phyloP scores from a whole-genome alignment of 2,888 invertebrate species.

The Pammene aurita region DNA sequence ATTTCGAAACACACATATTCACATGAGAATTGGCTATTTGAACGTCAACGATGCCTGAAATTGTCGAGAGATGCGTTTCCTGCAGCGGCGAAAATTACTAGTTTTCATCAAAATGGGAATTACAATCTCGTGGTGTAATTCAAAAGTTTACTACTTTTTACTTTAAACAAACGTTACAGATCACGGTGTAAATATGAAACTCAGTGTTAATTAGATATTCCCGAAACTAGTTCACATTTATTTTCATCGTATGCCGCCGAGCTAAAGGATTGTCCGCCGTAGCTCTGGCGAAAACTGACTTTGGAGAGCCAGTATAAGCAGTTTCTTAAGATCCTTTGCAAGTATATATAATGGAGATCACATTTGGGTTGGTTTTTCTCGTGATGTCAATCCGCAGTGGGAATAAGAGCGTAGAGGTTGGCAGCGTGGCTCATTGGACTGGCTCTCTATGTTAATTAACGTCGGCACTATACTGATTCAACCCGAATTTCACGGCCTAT shows the following conservation, averaged over 20 bases:
- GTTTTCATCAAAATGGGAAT: not conserved
- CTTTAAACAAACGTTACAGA: not conserved
- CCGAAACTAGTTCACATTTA: slow-evolving; percentile 19
- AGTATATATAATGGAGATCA: not conserved
- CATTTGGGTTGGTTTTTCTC: not conserved
- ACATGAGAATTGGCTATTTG: not conserved
- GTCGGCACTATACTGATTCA: slow-evolving; percentile 16
- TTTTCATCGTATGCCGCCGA: slow-evolving; percentile 19
- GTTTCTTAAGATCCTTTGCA: not conserved
- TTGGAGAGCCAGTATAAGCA: not conserved
- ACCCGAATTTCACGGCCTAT: slow-evolving; percentile 24
- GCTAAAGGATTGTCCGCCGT: slow-evolving; percentile 1
- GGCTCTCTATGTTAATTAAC: slow-evolving; percentile 35
- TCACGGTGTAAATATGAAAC: not conserved
- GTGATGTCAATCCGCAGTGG: not conserved
- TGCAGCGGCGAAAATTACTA: not conserved
- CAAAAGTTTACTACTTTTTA: not conserved
- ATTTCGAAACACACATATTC: not conserved
- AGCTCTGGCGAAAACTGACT: not conserved
- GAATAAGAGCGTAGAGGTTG: slow-evolving; percentile 8
- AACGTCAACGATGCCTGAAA: slow-evolving; percentile 1
- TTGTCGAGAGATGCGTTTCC: not conserved
- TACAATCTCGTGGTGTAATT: not conserved
- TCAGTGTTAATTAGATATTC: slow-evolving; percentile 13
- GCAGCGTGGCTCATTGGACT: slow-evolving; percentile 15